These are phyloP conservation scores for Gadopsis marmoratus DNA, from an alignment of 2,797 vertebrate genomes.

Conservation along the genomic window DNA sequence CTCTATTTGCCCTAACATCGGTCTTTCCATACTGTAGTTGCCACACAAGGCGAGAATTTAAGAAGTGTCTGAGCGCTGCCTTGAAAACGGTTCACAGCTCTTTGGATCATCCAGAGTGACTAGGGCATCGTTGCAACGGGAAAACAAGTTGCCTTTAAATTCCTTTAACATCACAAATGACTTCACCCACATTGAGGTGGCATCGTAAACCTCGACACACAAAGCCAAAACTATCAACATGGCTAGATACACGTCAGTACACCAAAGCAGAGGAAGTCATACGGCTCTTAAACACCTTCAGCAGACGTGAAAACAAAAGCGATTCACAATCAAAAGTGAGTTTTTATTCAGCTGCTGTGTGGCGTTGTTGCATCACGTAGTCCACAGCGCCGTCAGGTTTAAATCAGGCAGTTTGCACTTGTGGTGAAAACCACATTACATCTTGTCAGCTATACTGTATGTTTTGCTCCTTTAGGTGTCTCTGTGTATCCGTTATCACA, in stretches of 20 bases:
- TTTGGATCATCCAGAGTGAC: neutral
- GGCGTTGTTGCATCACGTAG: neutral
- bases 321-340: constrained; percentile 22
- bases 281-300: neutral
- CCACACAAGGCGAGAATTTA: too few relatives aligned
- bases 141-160: neutral
- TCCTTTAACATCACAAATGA: neutral
- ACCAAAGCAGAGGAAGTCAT: neutral
- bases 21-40: neutral
- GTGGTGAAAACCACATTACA: constrained; percentile 20
- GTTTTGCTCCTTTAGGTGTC: constrained; percentile 3
- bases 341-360: neutral
- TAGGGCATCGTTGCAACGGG: too few relatives aligned
- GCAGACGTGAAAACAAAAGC: constrained; percentile 18
- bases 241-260: neutral
- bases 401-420: constrained; percentile 22
- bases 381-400: neutral
- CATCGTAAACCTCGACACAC: neutral
- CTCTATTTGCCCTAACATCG: too few relatives aligned
- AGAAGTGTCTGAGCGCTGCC: neutral
- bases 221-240: neutral
- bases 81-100: neutral
- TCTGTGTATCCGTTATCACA: constrained; percentile 24
- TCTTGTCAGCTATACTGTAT: constrained; percentile 14
- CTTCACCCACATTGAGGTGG: too few relatives aligned